Percentiles rank a stretch among this genome's conserved stretches.
Conservation (phyloP, 1,140 invertebrate species). For the Tyrophagus putrescentiae region DNA sequence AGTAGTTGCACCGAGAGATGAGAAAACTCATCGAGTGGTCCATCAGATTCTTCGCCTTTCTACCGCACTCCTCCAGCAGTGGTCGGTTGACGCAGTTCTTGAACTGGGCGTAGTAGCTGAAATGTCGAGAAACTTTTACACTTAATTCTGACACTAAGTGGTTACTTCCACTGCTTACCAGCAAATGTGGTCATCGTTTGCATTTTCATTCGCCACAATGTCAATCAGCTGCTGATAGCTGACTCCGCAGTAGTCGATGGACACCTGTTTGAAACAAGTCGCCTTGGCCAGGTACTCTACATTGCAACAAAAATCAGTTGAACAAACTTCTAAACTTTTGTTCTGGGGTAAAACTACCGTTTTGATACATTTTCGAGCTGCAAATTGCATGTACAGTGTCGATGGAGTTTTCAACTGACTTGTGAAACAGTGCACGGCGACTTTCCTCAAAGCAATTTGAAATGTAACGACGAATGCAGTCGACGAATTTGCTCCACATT, state of each 20-base stretch:
- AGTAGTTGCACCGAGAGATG: slow-evolving; percentile 28
- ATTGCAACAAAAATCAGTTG: slow-evolving; percentile 12
- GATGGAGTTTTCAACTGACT: slow-evolving; percentile 28
- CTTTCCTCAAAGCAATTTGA: slow-evolving; percentile 26
- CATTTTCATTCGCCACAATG: slow-evolving; percentile 25
- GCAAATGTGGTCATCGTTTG: slow-evolving; percentile 28
- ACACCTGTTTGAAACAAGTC: slow-evolving; percentile 27
- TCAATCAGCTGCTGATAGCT: slow-evolving; percentile 26
- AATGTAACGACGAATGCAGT: slow-evolving; percentile 28
- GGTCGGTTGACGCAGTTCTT: slow-evolving; percentile 27
- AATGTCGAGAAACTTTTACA: slow-evolving; percentile 1
- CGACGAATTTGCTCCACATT: slow-evolving; percentile 29
- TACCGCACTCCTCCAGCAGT: slow-evolving; percentile 26
- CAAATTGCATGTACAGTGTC: slow-evolving; percentile 30
- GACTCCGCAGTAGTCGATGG: slow-evolving; percentile 26
- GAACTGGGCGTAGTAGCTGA: slow-evolving; percentile 27
- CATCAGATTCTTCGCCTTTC: slow-evolving; percentile 25
- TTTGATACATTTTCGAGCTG: slow-evolving; percentile 28
- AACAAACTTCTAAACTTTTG: neutral
- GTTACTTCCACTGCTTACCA: slow-evolving; percentile 23
- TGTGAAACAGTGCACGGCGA: slow-evolving; percentile 26
- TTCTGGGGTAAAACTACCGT: slow-evolving; percentile 22
- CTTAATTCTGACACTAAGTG: slow-evolving; percentile 5
- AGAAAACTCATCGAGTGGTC: slow-evolving; percentile 29
- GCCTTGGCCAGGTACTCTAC: slow-evolving; percentile 28